Base-by-base conservation (phyloP, 2,888 invertebrate species). In the Drosophila paucipuncta region DNA sequence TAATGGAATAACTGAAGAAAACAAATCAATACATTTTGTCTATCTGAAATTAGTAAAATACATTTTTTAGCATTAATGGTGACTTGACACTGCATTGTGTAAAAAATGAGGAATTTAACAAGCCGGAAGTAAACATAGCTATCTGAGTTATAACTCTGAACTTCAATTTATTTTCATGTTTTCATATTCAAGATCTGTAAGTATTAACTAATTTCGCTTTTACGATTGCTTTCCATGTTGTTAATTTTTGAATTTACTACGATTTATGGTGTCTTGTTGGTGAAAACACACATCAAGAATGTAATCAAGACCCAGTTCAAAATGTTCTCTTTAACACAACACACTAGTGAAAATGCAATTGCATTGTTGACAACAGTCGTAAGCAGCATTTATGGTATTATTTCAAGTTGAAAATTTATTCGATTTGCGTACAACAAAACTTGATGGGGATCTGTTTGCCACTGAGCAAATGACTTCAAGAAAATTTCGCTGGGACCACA, bases 381-480 rank as follows among this genome's bases (percentile, higher is more conserved):
- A 18, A 62, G 37, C 54, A 30, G 11, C 6, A 31, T 30, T 3
- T 11, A 18, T 35, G 13, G n/a, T 28, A 4, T 18, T 7, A n/a
- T 2, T 18, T 22, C 16, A 18, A 37, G 18, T 18, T 37, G 18
- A 60, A 57, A n/a, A 11, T 30, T 30, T 30, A 5, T 9, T 31
- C 22, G 1, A 16, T 7, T 47, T 33, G 22, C 2, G 5, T 52
- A 25, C 28, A 16, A 78, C 77, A 0, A 1, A 25, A 13, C 43
- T 55, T 70, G 1, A 49, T 16, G 5, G 61, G 62, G 39, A 77
- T 77, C 10, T 77, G 78, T 49, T 54, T 78, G 62, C 74, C 77
- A 1, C 4, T 74, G 0, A 65, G 18, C 18, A 18, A 31, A 13
- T 55, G 53, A 25, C 70, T 70, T 10, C 66, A 61, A 30, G 2